Evolutionary conservation across 2,888 invertebrate species (phyloP), one percentile per base, ranked within the genome.

Genomic region (Hanleya hanleyi): DNA sequence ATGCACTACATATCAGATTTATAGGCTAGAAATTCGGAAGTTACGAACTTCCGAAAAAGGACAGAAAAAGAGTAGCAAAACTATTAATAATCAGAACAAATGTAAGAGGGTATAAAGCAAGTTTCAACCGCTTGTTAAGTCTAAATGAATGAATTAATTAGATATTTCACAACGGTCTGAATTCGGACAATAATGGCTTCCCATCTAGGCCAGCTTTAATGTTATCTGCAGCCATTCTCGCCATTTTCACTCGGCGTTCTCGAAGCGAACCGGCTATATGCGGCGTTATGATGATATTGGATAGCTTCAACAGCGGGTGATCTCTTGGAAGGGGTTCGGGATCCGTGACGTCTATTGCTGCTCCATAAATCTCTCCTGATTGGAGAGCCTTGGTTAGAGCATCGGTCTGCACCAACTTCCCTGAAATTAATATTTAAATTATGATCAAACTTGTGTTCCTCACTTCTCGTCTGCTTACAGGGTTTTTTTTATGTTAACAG

Each of bases 301-400:
- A 92, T 32, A 97, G 88, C 74, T 93, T 93, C 47, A 96, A 92
- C 35, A 97, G 91, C 1, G 94, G 94, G 91, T 93, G 94, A 80
- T 95, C 93, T 4, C 94, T 83, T 0, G 96, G 96, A 74, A 98
- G 91, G 0, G 97, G 97, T 89, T 97, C 97, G 0, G 97, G 97
- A 1, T 94, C 94, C 76, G 95, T 96, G 0, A 98, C 97, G 91
- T 97, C 97, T 47, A 98, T 91, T 0, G 97, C 97, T 0, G 97
- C 97, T 0, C 94, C 96, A 85, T 92, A 91, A 72, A 97, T 97
- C 1, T 91, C 92, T 18, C 94, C 93, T 62, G 91, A 92, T 82
- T 93, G 91, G 66, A 97, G 91, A 0, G 96, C 96, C 70, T 93
- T 92, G 73, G 94, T 93, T 67, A 97, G 91, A 18, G 95, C 96